A percentile compares a stretch with the other conserved stretches of the same genome.
phyloP scores from a whole-genome alignment of 2,113 vertebrate genomes.

The Ictidomys tridecemlineatus region DNA sequence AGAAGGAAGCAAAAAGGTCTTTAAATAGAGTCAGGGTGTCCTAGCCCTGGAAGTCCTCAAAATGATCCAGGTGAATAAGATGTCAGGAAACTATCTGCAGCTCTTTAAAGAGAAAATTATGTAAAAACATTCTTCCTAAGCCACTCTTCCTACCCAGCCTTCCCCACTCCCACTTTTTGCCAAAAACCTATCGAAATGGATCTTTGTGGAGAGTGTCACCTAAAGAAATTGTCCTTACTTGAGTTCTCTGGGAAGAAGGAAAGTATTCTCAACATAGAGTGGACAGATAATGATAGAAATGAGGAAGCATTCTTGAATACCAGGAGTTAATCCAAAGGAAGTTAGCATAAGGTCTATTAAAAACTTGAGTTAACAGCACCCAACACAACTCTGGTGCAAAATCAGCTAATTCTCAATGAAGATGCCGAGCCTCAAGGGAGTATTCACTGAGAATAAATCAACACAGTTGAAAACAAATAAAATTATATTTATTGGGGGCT shows the following conservation, averaged over 20 bases:
- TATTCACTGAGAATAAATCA: not conserved
- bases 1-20: not conserved
- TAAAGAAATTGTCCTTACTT: not conserved
- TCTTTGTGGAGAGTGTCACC: not conserved
- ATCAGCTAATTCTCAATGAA: not conserved
- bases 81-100: not conserved
- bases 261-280: not conserved
- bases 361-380: not conserved
- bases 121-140: not conserved
- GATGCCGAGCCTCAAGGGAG: not conserved
- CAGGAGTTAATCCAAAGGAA: not conserved
- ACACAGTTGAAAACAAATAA: not conserved
- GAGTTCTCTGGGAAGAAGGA: not conserved
- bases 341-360: not conserved
- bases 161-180: not conserved
- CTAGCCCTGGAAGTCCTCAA: not conserved
- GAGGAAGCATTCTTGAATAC: not conserved
- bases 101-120: not conserved
- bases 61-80: not conserved
- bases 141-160: not conserved
- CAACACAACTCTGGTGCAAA: not conserved
- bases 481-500: not conserved
- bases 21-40: not conserved
- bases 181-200: not conserved
- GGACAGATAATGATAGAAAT: not conserved